Conservation (phyloP, 2,113 vertebrate species). For the Sylvia atricapilla region DNA sequence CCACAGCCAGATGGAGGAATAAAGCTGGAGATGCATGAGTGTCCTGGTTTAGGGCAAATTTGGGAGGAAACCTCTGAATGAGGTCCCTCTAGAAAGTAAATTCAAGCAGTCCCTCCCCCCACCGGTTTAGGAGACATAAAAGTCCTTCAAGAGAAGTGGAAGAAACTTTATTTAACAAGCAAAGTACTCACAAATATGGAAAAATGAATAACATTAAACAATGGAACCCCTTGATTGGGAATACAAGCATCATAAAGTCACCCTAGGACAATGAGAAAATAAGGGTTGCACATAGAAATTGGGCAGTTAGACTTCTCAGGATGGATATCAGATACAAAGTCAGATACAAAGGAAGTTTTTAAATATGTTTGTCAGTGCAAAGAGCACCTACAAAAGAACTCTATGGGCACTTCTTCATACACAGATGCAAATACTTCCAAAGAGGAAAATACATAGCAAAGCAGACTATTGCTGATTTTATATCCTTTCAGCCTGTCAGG, state of each 20-base stretch:
- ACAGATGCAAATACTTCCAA: neutral
- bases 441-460: neutral
- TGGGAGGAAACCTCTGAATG: neutral
- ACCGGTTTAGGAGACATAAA: too few species aligned
- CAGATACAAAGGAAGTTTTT: neutral
- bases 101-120: neutral
- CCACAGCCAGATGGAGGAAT: neutral
- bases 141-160: neutral
- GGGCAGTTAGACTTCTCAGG: neutral
- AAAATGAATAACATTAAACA: neutral
- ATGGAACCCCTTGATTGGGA: accelerated
- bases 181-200: neutral
- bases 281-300: neutral
- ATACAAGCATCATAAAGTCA: neutral
- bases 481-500: neutral
- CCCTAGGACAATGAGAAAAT: neutral
- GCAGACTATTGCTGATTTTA: neutral
- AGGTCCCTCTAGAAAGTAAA: neutral
- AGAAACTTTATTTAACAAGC: neutral
- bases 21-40: neutral
- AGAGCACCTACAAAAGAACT: neutral
- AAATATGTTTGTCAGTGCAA: neutral
- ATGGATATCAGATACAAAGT: neutral
- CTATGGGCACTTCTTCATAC: neutral
- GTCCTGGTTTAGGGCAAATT: neutral